These are phyloP conservation scores for Pteronura brasiliensis DNA, from an alignment of 2,113 vertebrate species.

Conservation along the genomic window DNA sequence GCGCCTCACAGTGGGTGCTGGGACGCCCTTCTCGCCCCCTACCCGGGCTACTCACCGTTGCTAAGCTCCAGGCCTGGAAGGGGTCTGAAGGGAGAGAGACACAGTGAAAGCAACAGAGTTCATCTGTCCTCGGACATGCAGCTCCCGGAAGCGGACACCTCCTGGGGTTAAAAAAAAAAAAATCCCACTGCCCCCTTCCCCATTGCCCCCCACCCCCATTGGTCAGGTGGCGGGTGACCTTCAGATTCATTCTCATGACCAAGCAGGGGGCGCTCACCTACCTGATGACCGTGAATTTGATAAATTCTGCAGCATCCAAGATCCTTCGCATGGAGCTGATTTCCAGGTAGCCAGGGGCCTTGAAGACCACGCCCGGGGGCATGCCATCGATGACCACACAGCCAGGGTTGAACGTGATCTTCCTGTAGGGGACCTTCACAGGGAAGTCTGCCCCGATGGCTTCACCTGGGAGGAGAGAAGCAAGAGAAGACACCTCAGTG, in stretches of 20 bases:
- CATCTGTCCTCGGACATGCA: neutral
- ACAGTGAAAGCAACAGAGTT: neutral
- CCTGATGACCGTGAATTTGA: constrained; percentile 86
- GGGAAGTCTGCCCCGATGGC: constrained; percentile 85
- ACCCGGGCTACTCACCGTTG: constrained; percentile 69
- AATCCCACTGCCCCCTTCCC: too few species aligned
- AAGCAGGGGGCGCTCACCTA: constrained; percentile 21
- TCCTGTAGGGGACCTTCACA: constrained; percentile 87
- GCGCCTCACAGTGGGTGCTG: fast-evolving
- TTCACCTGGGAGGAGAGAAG: constrained; percentile 75
- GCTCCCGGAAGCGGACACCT: neutral
- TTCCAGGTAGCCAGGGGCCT: constrained; percentile 87
- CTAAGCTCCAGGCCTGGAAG: constrained; percentile 77
- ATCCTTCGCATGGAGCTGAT: constrained; percentile 85
- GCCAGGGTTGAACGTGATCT: constrained; percentile 86
- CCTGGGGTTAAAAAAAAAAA: neutral
- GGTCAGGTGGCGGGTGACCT: fast-evolving
- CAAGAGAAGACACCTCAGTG: neutral
- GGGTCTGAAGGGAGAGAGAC: constrained; percentile 69
- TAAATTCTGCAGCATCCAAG: constrained; percentile 82
- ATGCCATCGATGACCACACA: constrained; percentile 85
- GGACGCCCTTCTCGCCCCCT: neutral
- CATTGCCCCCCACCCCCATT: fast-evolving
- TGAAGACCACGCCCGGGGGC: constrained; percentile 85
- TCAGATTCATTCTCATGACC: neutral